Conservation (phyloP, 2,113 vertebrate genomes). For the Panthera uncia region DNA sequence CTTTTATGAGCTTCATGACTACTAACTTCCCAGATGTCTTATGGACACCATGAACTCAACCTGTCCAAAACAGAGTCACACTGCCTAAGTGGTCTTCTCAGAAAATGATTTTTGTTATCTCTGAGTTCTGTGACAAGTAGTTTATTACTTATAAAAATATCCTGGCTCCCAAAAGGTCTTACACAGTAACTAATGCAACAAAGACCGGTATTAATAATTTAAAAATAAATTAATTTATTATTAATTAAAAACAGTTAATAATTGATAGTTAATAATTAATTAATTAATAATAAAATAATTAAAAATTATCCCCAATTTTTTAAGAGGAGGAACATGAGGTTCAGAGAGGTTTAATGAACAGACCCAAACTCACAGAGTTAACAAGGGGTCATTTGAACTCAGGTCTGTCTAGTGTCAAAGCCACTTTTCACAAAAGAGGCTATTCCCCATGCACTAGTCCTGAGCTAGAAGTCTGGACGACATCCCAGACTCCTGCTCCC, state of each 20-base stretch:
- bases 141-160: constrained; percentile 17
- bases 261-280: too few species aligned
- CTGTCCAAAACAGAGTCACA: neutral
- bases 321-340: neutral
- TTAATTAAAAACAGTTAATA: too few species aligned
- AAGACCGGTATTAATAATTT: neutral
- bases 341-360: neutral
- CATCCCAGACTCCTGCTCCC: neutral
- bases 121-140: neutral
- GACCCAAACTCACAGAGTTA: neutral
- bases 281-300: too few species aligned
- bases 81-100: neutral
- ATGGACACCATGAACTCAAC: neutral
- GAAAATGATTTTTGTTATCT: neutral
- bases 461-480: neutral
- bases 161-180: neutral
- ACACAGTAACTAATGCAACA: neutral
- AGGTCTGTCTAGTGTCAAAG: neutral
- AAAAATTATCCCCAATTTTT: neutral
- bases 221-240: too few species aligned
- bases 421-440: neutral
- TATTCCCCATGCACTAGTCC: neutral
- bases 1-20: neutral
- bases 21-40: neutral
- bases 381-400: neutral